These are phyloP conservation scores for Cercopithecus diana DNA, from an alignment of 2,797 vertebrate genomes.

Conservation along the genomic window DNA sequence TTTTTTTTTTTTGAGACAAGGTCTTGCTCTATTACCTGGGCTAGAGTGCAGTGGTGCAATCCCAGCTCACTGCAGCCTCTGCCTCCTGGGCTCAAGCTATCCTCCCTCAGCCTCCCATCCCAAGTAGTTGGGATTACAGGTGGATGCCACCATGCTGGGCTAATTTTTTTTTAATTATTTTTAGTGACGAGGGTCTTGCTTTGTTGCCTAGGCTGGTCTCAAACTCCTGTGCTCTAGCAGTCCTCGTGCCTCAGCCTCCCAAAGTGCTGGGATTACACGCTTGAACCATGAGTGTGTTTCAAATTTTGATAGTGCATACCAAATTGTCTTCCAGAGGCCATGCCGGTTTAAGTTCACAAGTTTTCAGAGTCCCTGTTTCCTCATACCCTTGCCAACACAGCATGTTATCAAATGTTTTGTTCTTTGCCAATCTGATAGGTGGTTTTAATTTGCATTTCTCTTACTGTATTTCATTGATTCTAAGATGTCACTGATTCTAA, in stretches of 20 bases:
- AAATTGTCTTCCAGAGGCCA: background rate
- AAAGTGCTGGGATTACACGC: background rate
- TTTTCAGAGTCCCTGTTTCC: background rate
- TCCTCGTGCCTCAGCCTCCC: background rate
- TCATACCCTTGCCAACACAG: slow-evolving; percentile 6
- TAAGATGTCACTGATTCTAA: slow-evolving; percentile 5
- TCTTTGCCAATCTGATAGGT: slow-evolving; percentile 71
- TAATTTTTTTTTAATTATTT: background rate
- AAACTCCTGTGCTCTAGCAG: background rate
- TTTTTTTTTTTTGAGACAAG: background rate
- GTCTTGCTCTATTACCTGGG: background rate
- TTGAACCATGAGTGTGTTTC: background rate
- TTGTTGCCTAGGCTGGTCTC: background rate
- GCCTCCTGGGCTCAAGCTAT: background rate
- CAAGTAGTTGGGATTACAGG: background rate
- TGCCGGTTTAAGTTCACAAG: background rate
- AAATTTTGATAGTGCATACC: background rate
- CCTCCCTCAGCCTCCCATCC: background rate
- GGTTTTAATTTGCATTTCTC: slow-evolving; percentile 71
- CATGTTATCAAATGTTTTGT: background rate
- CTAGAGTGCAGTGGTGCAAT: background rate
- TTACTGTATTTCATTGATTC: slow-evolving; percentile 44
- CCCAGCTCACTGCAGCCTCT: background rate
- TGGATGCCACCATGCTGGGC: background rate
- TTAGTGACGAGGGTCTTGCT: background rate